A percentile compares a stretch with the other conserved stretches of the same genome.
phyloP scores from a whole-genome alignment of 2,888 invertebrate species.

The Galeruca laticollis region DNA sequence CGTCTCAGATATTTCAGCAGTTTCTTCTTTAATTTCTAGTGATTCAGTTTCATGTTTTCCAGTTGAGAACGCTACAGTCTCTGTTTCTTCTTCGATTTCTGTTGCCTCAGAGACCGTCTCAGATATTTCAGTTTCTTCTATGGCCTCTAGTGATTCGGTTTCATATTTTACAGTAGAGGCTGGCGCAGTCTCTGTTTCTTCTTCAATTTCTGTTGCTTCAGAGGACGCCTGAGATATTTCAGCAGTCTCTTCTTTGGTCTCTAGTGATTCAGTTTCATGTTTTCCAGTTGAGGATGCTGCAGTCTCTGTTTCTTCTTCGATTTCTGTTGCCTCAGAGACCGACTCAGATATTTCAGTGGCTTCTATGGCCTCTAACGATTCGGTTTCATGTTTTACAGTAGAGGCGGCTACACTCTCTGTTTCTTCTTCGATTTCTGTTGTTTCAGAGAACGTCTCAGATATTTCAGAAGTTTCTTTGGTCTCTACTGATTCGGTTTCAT shows the following conservation, averaged over 20 bases:
- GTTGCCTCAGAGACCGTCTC: background rate
- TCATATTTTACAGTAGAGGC: constrained; percentile 1
- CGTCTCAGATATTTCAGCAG: background rate
- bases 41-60: background rate
- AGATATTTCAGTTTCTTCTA: background rate
- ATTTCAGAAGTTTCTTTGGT: background rate
- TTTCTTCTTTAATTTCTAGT: background rate
- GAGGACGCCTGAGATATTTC: background rate
- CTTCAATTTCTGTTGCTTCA: background rate
- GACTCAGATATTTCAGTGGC: background rate
- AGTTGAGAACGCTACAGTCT: no score
- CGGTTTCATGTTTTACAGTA: background rate
- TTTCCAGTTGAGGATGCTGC: background rate
- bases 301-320: background rate
- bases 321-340: background rate
- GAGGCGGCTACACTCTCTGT: background rate
- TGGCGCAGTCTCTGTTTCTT: background rate
- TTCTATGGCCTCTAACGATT: background rate
- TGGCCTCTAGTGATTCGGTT: background rate
- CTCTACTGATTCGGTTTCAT: background rate
- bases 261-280: no score
- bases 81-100: background rate
- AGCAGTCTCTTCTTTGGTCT: background rate
- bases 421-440: background rate
- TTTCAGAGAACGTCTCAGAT: constrained; percentile 2